Evolutionary conservation across 2,888 invertebrate species (phyloP).

Genomic region (Pristionchus maxplancki): DNA sequence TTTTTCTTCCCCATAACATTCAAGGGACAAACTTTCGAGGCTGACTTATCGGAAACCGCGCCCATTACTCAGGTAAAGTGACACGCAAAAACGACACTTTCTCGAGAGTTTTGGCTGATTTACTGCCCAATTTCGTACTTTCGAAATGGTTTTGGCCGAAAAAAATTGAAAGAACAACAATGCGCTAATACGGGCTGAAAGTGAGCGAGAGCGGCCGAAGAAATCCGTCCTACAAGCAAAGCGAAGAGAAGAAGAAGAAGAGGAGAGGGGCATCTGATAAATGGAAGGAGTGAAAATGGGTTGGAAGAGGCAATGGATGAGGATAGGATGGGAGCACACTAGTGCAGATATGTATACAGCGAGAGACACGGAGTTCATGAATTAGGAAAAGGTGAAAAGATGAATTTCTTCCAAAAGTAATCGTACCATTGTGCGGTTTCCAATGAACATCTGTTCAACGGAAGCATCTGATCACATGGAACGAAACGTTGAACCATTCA

Average conservation of each 20-base stretch:
- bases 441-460: too few species aligned
- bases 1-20: not conserved
- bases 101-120: not conserved
- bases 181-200: not conserved
- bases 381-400: not conserved
- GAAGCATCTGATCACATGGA: too few species aligned
- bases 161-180: not conserved
- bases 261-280: not conserved
- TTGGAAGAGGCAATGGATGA: not conserved
- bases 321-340: not conserved
- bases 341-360: not conserved
- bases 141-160: not conserved
- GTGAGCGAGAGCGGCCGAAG: not conserved
- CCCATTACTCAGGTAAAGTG: slow-evolving; percentile 8
- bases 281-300: slow-evolving; percentile 1
- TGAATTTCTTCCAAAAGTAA: too few species aligned
- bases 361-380: not conserved
- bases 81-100: slow-evolving; percentile 2
- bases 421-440: too few species aligned
- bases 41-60: not conserved
- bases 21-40: not conserved
- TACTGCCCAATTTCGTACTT: not conserved
- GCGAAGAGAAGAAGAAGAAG: not conserved
- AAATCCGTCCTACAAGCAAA: not conserved
- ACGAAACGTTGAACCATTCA: too few species aligned